Evolutionary conservation across 1,140 invertebrate genomes (phyloP).

Genomic region (Epicauta chinensis): DNA sequence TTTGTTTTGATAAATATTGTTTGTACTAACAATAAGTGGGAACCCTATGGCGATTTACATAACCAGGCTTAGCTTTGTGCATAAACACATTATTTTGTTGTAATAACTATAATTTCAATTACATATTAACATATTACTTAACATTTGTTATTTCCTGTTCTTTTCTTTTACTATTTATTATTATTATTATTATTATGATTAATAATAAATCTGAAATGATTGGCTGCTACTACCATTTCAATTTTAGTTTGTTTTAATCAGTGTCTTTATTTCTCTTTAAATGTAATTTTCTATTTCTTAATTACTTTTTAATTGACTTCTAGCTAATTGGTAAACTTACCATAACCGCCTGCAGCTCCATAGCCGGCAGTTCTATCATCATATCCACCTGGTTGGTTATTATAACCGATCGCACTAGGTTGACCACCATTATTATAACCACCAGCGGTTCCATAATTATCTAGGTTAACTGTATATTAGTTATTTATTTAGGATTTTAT

Average conservation of each 20-base stretch:
- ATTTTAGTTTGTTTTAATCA: too few species aligned
- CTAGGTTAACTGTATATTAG: neutral
- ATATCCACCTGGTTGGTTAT: slow-evolving; percentile 17
- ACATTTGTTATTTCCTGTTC: too few species aligned
- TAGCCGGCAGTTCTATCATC: slow-evolving; percentile 18
- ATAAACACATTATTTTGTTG: neutral
- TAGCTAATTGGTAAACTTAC: slow-evolving; percentile 12
- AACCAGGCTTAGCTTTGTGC: slow-evolving; percentile 12
- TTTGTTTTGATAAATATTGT: neutral
- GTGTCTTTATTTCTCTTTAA: neutral
- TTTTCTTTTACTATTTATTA: too few species aligned
- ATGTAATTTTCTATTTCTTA: neutral
- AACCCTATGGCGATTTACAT: slow-evolving; percentile 11
- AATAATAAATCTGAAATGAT: too few species aligned
- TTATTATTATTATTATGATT: too few species aligned
- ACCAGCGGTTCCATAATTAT: slow-evolving; percentile 18
- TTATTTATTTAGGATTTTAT: neutral
- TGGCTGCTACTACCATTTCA: too few species aligned
- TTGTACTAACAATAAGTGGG: neutral
- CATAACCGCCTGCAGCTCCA: slow-evolving; percentile 17
- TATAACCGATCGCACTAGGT: slow-evolving; percentile 18
- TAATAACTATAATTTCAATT: too few species aligned
- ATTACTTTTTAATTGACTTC: neutral
- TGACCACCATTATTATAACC: slow-evolving; percentile 8
- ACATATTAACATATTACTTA: neutral